Evolutionary conservation across 1,140 invertebrate genomes (phyloP).

Genomic region (Drosophila watanabei): DNA sequence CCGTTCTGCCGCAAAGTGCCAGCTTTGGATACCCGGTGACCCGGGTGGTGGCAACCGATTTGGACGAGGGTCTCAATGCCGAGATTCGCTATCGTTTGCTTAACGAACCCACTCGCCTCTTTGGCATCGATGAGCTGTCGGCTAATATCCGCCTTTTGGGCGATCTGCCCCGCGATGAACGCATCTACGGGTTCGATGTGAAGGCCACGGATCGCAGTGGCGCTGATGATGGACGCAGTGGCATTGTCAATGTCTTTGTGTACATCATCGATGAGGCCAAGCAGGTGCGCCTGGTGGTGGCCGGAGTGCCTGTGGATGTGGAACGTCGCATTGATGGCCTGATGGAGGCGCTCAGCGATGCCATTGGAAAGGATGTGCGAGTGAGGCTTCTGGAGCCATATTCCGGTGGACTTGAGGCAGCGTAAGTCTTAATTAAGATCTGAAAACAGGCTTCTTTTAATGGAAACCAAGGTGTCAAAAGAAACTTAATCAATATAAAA

Average conservation of each 20-base stretch:
- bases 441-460: neutral
- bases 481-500: neutral
- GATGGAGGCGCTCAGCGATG: slow-evolving; percentile 89
- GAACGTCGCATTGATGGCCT: slow-evolving; percentile 90
- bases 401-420: slow-evolving; percentile 87
- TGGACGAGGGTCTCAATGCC: slow-evolving; percentile 91
- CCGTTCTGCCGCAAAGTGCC: slow-evolving; percentile 92
- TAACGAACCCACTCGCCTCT: slow-evolving; percentile 89
- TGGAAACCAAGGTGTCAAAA: neutral
- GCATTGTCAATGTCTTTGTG: slow-evolving; percentile 94
- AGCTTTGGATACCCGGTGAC: slow-evolving; percentile 93
- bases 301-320: slow-evolving; percentile 90
- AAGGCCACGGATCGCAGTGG: slow-evolving; percentile 93
- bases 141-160: slow-evolving; percentile 90
- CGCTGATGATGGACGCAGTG: slow-evolving; percentile 91
- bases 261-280: slow-evolving; percentile 93
- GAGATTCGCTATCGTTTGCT: slow-evolving; percentile 93
- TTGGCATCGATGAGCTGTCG: slow-evolving; percentile 91
- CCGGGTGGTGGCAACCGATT: slow-evolving; percentile 90
- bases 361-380: slow-evolving; percentile 92
- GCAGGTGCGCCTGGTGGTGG: slow-evolving; percentile 92
- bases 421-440: slow-evolving; percentile 87
- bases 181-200: slow-evolving; percentile 94
- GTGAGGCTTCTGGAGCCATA: slow-evolving; percentile 92
- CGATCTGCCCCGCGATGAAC: slow-evolving; percentile 88